phyloP scores from a whole-genome alignment of 2,888 invertebrate genomes.

The Tipula unca region DNA sequence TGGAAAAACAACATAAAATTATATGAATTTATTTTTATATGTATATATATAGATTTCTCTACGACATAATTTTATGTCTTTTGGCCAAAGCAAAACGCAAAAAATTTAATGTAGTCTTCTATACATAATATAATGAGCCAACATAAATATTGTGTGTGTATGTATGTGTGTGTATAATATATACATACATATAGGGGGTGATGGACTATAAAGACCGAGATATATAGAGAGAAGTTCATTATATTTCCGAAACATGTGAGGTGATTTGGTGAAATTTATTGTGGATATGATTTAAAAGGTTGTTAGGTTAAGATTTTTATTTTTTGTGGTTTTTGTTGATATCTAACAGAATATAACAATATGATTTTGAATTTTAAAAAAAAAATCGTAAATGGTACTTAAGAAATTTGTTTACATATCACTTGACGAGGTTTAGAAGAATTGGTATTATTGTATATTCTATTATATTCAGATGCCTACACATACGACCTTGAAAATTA shows the following conservation, averaged over 20 bases:
- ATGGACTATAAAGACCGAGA: neutral
- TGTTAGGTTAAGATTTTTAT: neutral
- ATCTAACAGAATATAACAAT: neutral
- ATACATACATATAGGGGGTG: neutral
- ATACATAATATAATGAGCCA: neutral
- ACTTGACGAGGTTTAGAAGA: neutral
- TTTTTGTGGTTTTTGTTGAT: neutral
- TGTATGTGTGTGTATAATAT: neutral
- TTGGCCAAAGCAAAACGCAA: neutral
- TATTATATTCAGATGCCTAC: no score
- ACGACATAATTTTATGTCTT: neutral
- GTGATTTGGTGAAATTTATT: constrained; percentile 1
- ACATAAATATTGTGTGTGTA: neutral
- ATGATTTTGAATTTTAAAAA: neutral
- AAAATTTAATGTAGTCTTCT: neutral
- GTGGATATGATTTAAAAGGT: neutral
- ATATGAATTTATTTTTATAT: neutral
- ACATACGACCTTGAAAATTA: neutral
- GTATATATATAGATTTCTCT: neutral
- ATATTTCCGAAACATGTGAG: neutral
- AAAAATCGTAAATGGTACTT: neutral
- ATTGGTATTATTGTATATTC: neutral
- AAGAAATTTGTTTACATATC: neutral
- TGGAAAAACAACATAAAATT: neutral
- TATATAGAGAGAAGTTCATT: neutral